These are phyloP conservation scores for Cotesia typhae DNA, from an alignment of 1,140 invertebrate species.

Conservation along the genomic window DNA sequence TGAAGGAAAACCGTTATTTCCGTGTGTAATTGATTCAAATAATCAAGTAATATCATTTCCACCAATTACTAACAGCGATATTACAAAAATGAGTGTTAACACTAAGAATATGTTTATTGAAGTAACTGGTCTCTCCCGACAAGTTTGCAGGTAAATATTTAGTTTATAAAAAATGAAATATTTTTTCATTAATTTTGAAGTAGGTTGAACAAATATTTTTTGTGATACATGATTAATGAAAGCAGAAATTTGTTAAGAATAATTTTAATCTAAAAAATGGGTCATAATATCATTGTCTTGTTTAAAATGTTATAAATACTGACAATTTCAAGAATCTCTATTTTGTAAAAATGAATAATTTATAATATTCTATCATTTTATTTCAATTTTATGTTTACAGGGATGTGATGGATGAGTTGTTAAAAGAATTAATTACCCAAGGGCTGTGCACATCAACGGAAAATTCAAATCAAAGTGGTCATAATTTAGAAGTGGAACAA, in stretches of 20 bases:
- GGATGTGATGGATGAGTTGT: slow-evolving; percentile 73
- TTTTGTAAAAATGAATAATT: slow-evolving; percentile 19
- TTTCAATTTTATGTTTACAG: slow-evolving; percentile 42
- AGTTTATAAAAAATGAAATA: neutral
- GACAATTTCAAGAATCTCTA: neutral
- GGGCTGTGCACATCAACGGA: slow-evolving; percentile 61
- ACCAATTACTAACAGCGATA: slow-evolving; percentile 83
- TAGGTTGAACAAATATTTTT: no score
- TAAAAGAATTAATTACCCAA: slow-evolving; percentile 71
- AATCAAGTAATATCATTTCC: slow-evolving; percentile 81
- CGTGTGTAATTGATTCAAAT: slow-evolving; percentile 73
- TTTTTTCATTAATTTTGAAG: neutral
- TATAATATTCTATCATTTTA: neutral
- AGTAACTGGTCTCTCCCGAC: slow-evolving; percentile 78
- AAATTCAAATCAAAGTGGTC: slow-evolving; percentile 39
- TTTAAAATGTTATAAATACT: neutral
- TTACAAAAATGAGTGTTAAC: slow-evolving; percentile 75
- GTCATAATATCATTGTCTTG: no score
- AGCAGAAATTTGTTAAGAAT: no score
- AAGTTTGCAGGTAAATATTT: slow-evolving; percentile 68
- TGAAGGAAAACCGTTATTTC: slow-evolving; percentile 77
- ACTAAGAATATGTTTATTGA: slow-evolving; percentile 79
- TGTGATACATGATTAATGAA: no score
- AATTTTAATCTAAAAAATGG: no score
- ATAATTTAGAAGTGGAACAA: slow-evolving; percentile 71